phyloP scores from a whole-genome alignment of 2,113 vertebrate species.

The Chrysemys picta region DNA sequence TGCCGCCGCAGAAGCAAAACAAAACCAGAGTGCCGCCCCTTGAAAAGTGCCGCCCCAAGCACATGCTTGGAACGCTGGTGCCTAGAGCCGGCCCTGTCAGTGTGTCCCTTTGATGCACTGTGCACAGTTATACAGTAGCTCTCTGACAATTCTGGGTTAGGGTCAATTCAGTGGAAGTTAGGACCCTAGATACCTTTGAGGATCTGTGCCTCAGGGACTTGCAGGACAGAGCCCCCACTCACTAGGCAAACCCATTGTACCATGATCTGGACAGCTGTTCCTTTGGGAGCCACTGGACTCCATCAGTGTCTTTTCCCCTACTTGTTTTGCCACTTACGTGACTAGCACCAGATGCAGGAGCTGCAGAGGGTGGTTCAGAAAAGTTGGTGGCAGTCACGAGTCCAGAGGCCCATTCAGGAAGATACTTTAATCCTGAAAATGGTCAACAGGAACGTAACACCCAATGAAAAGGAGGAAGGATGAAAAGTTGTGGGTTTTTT shows the following conservation, averaged over 20 bases:
- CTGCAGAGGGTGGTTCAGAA: neutral
- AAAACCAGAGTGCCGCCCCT: too few relatives aligned
- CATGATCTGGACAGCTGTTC: neutral
- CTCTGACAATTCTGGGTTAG: too few relatives aligned
- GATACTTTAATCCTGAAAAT: neutral
- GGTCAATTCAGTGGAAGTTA: too few relatives aligned
- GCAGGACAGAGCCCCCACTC: neutral
- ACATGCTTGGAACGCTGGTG: too few relatives aligned
- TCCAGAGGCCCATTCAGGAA: neutral
- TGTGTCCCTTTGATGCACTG: too few relatives aligned
- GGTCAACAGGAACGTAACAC: neutral
- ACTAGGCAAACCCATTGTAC: neutral
- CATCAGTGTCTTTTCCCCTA: neutral
- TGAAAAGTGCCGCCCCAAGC: too few relatives aligned
- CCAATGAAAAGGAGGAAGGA: neutral
- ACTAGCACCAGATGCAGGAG: neutral
- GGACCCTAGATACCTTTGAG: too few relatives aligned
- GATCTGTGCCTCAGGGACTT: too few relatives aligned
- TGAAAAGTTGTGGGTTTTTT: neutral
- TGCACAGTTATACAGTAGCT: too few relatives aligned
- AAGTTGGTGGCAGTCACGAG: accelerated
- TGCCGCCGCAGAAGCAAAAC: too few relatives aligned
- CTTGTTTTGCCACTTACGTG: neutral
- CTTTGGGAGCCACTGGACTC: neutral
- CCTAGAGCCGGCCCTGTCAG: too few relatives aligned